Conservation (phyloP, 37 sponge, comb jelly and placozoan genomes). For the Cladorhizidae sp. region DNA sequence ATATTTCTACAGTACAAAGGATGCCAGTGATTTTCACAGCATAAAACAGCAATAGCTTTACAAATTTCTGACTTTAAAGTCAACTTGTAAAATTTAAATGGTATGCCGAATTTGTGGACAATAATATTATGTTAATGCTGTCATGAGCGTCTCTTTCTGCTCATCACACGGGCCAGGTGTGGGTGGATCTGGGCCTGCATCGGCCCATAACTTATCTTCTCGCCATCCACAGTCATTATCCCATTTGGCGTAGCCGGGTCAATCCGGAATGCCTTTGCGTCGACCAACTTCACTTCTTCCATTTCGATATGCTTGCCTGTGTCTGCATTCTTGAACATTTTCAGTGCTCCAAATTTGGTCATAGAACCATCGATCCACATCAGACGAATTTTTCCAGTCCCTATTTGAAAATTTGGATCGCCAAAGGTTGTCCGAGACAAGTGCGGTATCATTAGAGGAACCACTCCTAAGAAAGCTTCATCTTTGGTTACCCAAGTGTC, state of each 20-base stretch:
- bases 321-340: slow-evolving; percentile 28
- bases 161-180: slow-evolving; percentile 59
- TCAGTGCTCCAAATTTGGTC: slow-evolving; percentile 41
- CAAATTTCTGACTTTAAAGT: too few relatives aligned
- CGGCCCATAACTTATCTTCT: slow-evolving; percentile 74
- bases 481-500: slow-evolving; percentile 68
- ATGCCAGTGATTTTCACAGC: too few relatives aligned
- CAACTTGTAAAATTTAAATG: too few relatives aligned
- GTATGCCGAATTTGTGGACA: too few relatives aligned
- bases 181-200: slow-evolving; percentile 77
- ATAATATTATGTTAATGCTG: too few relatives aligned
- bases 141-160: slow-evolving; percentile 31
- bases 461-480: slow-evolving; percentile 55
- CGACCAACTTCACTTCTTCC: not conserved
- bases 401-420: too few relatives aligned
- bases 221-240: slow-evolving; percentile 83
- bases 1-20: too few relatives aligned
- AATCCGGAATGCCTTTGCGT: slow-evolving; percentile 70
- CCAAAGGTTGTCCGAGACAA: too few relatives aligned
- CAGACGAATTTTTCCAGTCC: too few relatives aligned
- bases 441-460: too few relatives aligned
- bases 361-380: too few relatives aligned
- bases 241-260: slow-evolving; percentile 57
- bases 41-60: too few relatives aligned
- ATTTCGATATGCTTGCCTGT: slow-evolving; percentile 30